Evolutionary conservation across 1,140 invertebrate species (phyloP).

Genomic region (Drosophila sp.): DNA sequence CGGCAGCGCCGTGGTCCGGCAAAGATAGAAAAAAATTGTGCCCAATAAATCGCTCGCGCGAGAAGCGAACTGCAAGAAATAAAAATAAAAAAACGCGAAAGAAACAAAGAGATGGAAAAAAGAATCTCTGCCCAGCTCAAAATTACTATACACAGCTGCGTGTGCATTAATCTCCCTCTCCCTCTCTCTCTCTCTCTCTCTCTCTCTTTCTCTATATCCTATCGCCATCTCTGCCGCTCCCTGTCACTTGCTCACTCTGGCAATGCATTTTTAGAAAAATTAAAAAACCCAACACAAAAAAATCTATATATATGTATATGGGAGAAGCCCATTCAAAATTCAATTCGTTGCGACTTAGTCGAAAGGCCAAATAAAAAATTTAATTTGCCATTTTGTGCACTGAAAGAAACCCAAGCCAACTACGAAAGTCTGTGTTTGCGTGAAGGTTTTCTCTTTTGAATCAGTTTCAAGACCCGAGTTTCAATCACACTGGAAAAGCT

Average conservation of each 20-base stretch:
- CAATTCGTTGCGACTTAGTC: conserved; percentile 46
- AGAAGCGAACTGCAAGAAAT: conserved; percentile 15
- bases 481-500: no score
- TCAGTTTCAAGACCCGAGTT: no score
- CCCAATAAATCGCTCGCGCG: conserved; percentile 74
- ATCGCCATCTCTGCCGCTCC: conserved; percentile 1
- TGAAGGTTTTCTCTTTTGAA: no score
- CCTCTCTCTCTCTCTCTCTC: conserved; percentile 1
- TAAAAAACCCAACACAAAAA: conserved; percentile 21
- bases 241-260: conserved; percentile 11
- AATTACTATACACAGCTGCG: conserved; percentile 80
- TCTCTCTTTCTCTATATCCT: background rate
- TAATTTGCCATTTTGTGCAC: background rate
- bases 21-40: conserved; percentile 75
- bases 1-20: conserved; percentile 37
- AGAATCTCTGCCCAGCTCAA: conserved; percentile 53
- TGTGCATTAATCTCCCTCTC: conserved; percentile 71
- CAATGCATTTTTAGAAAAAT: conserved; percentile 60
- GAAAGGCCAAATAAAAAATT: conserved; percentile 16
- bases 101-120: conserved; percentile 32
- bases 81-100: conserved; percentile 55
- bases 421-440: background rate
- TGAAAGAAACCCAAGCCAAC: background rate
- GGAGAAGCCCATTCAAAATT: conserved; percentile 55
- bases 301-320: background rate